Evolutionary conservation across 2,888 invertebrate genomes (phyloP).

Genomic region (Drosophila demipolita): DNA sequence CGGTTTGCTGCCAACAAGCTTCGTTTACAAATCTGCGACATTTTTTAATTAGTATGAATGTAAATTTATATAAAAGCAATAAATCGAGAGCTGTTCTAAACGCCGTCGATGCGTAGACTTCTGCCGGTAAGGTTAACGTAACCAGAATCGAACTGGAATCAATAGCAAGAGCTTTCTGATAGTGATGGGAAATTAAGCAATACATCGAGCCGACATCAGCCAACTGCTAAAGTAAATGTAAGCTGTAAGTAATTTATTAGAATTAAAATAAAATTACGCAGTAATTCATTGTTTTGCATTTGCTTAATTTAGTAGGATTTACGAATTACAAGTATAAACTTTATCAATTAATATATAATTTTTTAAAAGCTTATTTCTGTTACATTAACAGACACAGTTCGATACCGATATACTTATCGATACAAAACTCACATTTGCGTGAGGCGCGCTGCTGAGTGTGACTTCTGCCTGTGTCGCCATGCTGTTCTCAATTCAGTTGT

Average conservation of each 20-base stretch:
- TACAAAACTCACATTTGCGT: constrained; percentile 29
- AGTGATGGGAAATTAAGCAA: constrained; percentile 25
- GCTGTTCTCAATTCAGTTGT: constrained; percentile 39
- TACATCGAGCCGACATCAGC: constrained; percentile 1
- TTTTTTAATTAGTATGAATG: constrained; percentile 28
- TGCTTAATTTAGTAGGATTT: background rate
- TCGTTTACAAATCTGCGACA: constrained; percentile 67
- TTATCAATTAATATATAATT: background rate
- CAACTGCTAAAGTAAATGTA: constrained; percentile 10
- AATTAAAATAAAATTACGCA: background rate
- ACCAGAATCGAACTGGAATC: constrained; percentile 38
- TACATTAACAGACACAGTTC: constrained; percentile 13
- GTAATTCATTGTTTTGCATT: background rate
- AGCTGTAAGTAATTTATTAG: background rate
- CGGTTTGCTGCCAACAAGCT: constrained; percentile 64
- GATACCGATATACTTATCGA: constrained; percentile 31
- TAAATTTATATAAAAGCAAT: constrained; percentile 23
- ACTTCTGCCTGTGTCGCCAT: constrained; percentile 18
- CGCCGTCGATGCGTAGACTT: constrained; percentile 18
- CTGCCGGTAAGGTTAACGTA: constrained; percentile 33
- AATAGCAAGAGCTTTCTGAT: constrained; percentile 19
- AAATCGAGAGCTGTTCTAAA: constrained; percentile 34
- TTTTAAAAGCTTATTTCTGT: background rate
- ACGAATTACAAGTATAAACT: background rate
- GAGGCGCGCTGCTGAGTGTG: constrained; percentile 52